These are phyloP conservation scores for Mesocricetus auratus DNA, from an alignment of 2,113 vertebrate species.

Conservation along the genomic window DNA sequence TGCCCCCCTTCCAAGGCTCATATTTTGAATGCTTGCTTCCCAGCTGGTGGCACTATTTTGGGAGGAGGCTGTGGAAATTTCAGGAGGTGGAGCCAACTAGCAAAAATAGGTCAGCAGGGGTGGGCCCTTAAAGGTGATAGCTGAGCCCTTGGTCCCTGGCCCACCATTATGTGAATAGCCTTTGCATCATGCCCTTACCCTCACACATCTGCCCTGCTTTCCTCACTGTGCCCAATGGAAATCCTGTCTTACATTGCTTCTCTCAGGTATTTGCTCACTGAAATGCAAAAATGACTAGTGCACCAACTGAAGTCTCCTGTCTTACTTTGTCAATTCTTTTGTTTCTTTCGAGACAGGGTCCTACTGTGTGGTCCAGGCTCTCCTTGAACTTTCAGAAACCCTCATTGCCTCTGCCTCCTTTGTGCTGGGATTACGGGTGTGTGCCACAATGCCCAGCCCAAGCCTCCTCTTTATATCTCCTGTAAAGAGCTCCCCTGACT, in stretches of 20 bases:
- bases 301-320: not conserved
- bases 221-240: too few species aligned
- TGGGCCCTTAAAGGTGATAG: not conserved
- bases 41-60: slow-evolving; percentile 26
- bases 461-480: not conserved
- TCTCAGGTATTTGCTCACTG: not conserved
- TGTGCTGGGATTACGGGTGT: not conserved
- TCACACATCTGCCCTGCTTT: not conserved
- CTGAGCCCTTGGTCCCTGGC: not conserved
- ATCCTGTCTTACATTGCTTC: not conserved
- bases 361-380: too few species aligned
- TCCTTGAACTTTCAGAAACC: not conserved
- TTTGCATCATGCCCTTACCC: not conserved
- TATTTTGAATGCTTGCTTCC: not conserved
- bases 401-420: not conserved
- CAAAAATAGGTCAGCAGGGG: not conserved
- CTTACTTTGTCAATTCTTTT: not conserved
- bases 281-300: not conserved
- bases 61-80: not conserved
- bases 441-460: not conserved
- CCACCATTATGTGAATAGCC: not conserved
- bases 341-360: not conserved
- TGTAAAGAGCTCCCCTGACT: not conserved
- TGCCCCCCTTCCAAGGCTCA: not conserved
- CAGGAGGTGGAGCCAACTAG: not conserved